Percentiles rank a stretch among this genome's conserved stretches.
Evolutionary conservation across 1,140 invertebrate species (phyloP).

Genomic region (Ridgeia piscesae): DNA sequence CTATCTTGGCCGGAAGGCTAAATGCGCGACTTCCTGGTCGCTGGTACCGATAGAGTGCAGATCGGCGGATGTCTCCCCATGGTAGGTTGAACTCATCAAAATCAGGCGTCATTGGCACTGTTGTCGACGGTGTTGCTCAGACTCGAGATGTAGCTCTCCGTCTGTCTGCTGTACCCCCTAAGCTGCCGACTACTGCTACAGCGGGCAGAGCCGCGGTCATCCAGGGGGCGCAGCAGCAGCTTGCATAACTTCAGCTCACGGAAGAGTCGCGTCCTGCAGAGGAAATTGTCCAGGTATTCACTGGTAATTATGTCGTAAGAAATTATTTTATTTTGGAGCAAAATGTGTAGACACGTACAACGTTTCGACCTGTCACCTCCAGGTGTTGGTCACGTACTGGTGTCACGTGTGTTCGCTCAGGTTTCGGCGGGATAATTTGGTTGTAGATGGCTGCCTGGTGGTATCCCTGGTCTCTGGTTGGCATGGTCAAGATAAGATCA

Average conservation of each 20-base stretch:
- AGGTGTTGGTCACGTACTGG: too few species aligned
- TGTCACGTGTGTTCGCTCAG: too few species aligned
- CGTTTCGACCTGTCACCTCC: too few species aligned
- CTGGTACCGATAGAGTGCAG: conserved; percentile 46
- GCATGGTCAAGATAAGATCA: too few species aligned
- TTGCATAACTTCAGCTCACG: conserved; percentile 56
- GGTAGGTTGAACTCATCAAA: conserved; percentile 23
- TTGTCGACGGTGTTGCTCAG: conserved; percentile 51
- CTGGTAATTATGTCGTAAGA: too few species aligned
- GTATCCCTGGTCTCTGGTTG: too few species aligned
- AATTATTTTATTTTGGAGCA: too few species aligned
- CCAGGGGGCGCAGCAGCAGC: conserved; percentile 50
- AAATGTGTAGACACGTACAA: too few species aligned
- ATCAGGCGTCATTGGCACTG: conserved; percentile 23
- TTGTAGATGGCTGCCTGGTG: too few species aligned
- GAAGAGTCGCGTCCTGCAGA: conserved; percentile 52
- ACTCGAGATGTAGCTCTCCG: conserved; percentile 51
- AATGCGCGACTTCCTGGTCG: conserved; percentile 23
- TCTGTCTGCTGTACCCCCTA: conserved; percentile 54
- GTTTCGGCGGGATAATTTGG: too few species aligned
- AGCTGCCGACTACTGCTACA: conserved; percentile 48
- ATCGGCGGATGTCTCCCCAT: not conserved
- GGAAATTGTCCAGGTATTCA: not conserved
- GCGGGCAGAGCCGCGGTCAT: conserved; percentile 47
- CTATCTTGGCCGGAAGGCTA: conserved; percentile 26